Evolutionary conservation across 2,113 vertebrate species (phyloP).

Genomic region (Cardinalis cardinalis): DNA sequence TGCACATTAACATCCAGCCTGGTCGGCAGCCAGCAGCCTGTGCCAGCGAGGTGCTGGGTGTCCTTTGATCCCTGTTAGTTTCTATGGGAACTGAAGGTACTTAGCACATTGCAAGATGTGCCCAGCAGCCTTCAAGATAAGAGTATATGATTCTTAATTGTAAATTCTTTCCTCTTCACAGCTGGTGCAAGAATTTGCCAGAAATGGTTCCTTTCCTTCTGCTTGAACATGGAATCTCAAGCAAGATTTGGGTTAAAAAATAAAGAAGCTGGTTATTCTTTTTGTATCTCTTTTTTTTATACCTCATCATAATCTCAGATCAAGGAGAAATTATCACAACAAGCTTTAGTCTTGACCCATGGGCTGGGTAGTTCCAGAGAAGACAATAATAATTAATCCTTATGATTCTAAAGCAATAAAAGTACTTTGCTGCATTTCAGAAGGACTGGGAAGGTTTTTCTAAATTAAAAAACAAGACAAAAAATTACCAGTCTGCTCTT

Average conservation of each 20-base stretch:
- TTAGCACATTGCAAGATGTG: neutral
- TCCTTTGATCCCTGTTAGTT: constrained; percentile 8
- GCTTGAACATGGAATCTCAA: neutral
- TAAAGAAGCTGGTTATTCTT: neutral
- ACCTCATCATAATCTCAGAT: neutral
- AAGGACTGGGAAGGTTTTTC: neutral
- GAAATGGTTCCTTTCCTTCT: neutral
- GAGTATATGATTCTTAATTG: neutral
- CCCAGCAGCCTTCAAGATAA: neutral
- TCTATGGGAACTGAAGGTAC: constrained; percentile 19
- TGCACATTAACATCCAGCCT: constrained; percentile 5
- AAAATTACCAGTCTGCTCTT: neutral
- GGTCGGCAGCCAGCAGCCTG: neutral
- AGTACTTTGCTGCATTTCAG: neutral
- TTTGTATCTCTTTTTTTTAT: neutral
- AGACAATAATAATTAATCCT: neutral
- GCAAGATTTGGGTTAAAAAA: neutral
- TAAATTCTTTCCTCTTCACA: neutral
- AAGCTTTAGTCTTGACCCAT: neutral
- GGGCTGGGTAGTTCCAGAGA: neutral
- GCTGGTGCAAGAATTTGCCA: neutral
- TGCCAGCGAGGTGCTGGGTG: neutral
- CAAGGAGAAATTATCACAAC: neutral
- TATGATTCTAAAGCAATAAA: neutral
- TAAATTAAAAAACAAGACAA: neutral